phyloP scores from a whole-genome alignment of 2,113 vertebrate genomes.

The Baryphthengus martii region DNA sequence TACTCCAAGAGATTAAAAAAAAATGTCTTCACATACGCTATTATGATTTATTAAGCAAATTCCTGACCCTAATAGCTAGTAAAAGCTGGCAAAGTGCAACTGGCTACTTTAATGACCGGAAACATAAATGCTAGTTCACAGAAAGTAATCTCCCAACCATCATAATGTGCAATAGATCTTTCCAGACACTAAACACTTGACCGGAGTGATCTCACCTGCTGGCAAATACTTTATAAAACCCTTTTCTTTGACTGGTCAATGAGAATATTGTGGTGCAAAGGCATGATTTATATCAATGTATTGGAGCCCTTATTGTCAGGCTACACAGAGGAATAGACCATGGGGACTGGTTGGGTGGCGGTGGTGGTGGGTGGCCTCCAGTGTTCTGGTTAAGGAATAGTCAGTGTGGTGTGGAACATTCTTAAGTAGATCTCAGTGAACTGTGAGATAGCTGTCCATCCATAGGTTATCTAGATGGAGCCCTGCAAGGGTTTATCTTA shows the following conservation, averaged over 20 bases:
- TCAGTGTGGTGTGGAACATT: background rate
- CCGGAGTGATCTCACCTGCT: constrained; percentile 34
- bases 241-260: background rate
- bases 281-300: background rate
- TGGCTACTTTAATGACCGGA: constrained; percentile 61
- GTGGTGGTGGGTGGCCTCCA: background rate
- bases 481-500: background rate
- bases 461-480: background rate
- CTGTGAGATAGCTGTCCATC: background rate
- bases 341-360: background rate
- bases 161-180: constrained; percentile 45
- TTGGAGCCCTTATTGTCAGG: background rate
- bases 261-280: background rate
- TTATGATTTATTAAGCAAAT: constrained; percentile 68
- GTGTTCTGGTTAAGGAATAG: background rate
- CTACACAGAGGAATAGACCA: background rate
- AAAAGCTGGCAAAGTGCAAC: constrained; percentile 68
- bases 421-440: background rate
- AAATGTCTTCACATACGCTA: constrained; percentile 29
- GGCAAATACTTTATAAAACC: background rate
- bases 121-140: constrained; percentile 55
- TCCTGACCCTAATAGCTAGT: constrained; percentile 62
- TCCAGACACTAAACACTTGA: constrained; percentile 29
- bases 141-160: constrained; percentile 49
- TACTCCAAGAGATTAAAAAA: constrained; percentile 47